Evolutionary conservation across 2,888 invertebrate species (phyloP).

Genomic region (Drosophila histrio): DNA sequence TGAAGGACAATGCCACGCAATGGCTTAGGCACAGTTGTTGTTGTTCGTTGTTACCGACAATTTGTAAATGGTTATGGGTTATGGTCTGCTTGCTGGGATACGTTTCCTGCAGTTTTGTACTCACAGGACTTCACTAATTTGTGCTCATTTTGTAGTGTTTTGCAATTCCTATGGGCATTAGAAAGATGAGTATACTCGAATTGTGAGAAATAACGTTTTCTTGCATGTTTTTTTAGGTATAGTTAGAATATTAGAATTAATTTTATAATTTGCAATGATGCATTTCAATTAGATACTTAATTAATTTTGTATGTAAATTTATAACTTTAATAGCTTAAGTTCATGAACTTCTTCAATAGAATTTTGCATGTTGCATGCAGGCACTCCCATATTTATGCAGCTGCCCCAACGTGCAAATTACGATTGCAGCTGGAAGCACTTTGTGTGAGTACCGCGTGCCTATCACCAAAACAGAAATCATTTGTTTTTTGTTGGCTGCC

Average conservation of each 20-base stretch:
- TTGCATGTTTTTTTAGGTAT: too few species aligned
- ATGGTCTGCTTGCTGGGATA: constrained; percentile 34
- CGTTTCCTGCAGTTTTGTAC: constrained; percentile 38
- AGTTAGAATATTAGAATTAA: too few species aligned
- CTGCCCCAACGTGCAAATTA: constrained; percentile 41
- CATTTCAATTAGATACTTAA: background rate
- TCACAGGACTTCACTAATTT: constrained; percentile 71
- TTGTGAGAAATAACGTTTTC: constrained; percentile 23
- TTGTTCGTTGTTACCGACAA: constrained; percentile 14
- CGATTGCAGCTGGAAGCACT: constrained; percentile 40
- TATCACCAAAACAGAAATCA: constrained; percentile 15
- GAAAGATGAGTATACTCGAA: constrained; percentile 15
- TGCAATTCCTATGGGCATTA: background rate
- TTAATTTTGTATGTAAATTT: background rate
- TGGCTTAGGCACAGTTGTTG: constrained; percentile 14
- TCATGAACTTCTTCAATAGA: background rate
- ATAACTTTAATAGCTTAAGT: constrained; percentile 5
- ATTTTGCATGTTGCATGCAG: background rate
- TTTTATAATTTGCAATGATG: too few species aligned
- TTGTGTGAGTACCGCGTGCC: constrained; percentile 9
- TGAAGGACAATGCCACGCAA: constrained; percentile 62
- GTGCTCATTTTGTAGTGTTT: constrained; percentile 58
- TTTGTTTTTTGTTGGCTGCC: constrained; percentile 10
- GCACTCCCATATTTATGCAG: constrained; percentile 46
- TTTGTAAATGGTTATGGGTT: constrained; percentile 56